Conservation (phyloP, 2,888 invertebrate genomes). For the Nineta flava region DNA sequence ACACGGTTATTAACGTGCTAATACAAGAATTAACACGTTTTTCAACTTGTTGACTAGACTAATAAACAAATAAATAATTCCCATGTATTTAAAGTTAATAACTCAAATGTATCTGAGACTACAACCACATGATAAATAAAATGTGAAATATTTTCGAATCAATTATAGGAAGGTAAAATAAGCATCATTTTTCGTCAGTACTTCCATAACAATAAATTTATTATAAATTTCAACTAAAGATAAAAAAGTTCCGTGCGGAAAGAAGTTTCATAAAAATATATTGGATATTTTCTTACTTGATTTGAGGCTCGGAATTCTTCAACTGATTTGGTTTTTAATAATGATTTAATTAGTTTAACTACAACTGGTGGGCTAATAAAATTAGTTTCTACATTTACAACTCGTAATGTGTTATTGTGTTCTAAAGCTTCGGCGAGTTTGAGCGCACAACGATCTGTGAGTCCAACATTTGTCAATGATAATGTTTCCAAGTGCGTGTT, state of each 20-base stretch:
- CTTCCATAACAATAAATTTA: too few species aligned
- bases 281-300: slow-evolving; percentile 57
- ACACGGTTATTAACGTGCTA: too few species aligned
- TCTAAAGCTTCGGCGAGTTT: slow-evolving; percentile 70
- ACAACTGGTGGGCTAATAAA: slow-evolving; percentile 83
- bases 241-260: not conserved
- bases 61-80: too few species aligned
- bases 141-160: too few species aligned
- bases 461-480: slow-evolving; percentile 84
- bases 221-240: too few species aligned
- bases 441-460: slow-evolving; percentile 75
- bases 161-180: too few species aligned
- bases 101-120: too few species aligned
- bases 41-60: too few species aligned
- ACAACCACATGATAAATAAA: too few species aligned
- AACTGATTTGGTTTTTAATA: slow-evolving; percentile 71
- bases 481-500: slow-evolving; percentile 88
- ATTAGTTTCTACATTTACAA: slow-evolving; percentile 91
- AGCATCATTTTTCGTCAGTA: too few species aligned
- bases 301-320: slow-evolving; percentile 95
- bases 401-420: slow-evolving; percentile 62
- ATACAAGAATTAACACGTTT: too few species aligned
- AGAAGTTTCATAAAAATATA: not conserved
- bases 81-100: too few species aligned
- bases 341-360: slow-evolving; percentile 69